Evolutionary conservation across 2,797 vertebrate species (phyloP).

Genomic region (Craterocephalus amniculus): DNA sequence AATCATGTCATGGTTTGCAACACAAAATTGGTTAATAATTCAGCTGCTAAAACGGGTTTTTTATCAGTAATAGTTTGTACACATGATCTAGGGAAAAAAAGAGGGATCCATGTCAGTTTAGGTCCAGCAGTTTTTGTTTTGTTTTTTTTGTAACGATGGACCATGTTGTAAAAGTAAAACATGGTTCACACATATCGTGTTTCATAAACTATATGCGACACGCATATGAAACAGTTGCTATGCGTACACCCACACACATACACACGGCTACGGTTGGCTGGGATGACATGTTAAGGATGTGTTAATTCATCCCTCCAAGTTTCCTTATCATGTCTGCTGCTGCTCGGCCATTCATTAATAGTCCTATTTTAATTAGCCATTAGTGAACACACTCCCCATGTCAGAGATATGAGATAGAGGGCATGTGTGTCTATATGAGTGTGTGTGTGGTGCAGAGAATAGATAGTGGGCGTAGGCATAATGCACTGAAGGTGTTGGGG

Average conservation of each 20-base stretch:
- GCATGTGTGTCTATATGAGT: conserved; percentile 32
- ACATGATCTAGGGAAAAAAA: not conserved
- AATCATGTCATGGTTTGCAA: no score
- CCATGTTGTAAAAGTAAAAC: not conserved
- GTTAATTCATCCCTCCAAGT: conserved; percentile 73
- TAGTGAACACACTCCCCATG: conserved; percentile 83
- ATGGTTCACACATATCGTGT: not conserved
- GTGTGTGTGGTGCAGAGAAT: conserved; percentile 8
- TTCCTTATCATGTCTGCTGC: conserved; percentile 79
- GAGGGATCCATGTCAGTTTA: not conserved
- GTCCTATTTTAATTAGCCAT: conserved; percentile 86
- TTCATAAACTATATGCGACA: not conserved
- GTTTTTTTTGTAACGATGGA: no score
- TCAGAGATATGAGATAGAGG: conserved; percentile 78
- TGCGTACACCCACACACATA: conserved; percentile 18
- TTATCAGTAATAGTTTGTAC: not conserved
- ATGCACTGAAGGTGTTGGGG: conserved; percentile 40
- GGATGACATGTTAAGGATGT: conserved; percentile 71
- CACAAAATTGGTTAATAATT: no score
- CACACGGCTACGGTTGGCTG: conserved; percentile 36
- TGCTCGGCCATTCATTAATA: conserved; percentile 81
- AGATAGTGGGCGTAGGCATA: conserved; percentile 36
- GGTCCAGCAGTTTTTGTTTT: no score
- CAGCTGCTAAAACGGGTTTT: not conserved
- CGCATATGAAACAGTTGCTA: conserved; percentile 25